Evolutionary conservation across 2,113 vertebrate species (phyloP), one percentile per base, ranked within the genome.

Genomic region (Microtus richardsoni): DNA sequence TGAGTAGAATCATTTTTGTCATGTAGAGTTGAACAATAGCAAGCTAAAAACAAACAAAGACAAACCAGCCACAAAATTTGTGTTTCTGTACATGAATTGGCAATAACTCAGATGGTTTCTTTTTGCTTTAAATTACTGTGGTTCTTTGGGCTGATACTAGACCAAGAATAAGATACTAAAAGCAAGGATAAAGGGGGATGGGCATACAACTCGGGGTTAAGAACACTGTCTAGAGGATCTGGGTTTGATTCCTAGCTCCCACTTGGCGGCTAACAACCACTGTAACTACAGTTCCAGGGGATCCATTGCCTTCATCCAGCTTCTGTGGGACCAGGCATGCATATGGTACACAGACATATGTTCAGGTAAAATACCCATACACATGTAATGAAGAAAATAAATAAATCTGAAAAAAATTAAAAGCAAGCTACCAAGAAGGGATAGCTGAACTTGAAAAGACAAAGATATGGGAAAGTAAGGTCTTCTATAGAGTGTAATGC

Each of bases 141-240:
- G 12, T 41, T 79, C 24, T 93, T 7, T 47, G 41, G 13, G 36
- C n/a, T 94, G 36, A 71, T 70, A 30, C 36, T 80, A 62, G 62
- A 87, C 26, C 24, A 79, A 92, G 26, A 86, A 71, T n/a, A 96
- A 94, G 39, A 4, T 33, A 88, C 24, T 73, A 12, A 90, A 84
- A 86, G 11, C 41, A 30, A 62, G n/a, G 24, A 16, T 41, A 74
- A 62, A 9, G 14, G 14, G 24, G 2, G 16, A 8, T 13, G 17
- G 13, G 9, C 24, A 62, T 28, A 10, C 6, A 14, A 60, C 52
- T n/a, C 21, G 54, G 78, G 78, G 5, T 22, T 58, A 58, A 26
- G 26, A 83, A 14, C n/a, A 41, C n/a, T 62, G 7, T 41, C 13
- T 39, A 62, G 52, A 62, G 7, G 80, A 62, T 39, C n/a, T 83